A percentile compares a stretch with the other conserved stretches of the same genome.
phyloP scores from a whole-genome alignment of 2,888 invertebrate genomes.

The Synergus gifuensis region DNA sequence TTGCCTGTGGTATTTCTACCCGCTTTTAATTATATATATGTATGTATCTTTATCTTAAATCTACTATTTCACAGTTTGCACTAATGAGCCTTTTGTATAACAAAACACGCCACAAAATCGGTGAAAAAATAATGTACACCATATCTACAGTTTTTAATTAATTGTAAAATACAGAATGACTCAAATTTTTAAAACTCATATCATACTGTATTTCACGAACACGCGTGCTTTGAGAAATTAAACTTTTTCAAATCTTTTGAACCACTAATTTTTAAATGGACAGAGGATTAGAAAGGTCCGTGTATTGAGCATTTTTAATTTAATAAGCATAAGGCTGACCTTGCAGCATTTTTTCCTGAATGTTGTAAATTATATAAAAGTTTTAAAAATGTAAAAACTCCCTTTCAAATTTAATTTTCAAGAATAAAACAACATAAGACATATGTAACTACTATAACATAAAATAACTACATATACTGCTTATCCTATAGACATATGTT shows the following conservation, averaged over 20 bases:
- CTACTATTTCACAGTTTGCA: background rate
- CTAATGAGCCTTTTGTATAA: background rate
- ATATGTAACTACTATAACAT: too few species aligned
- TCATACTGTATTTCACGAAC: background rate
- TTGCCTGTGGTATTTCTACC: background rate
- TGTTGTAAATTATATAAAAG: background rate
- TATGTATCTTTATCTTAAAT: background rate
- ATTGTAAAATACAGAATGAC: background rate
- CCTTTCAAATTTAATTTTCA: too few species aligned
- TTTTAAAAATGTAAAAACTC: background rate
- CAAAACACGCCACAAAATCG: background rate
- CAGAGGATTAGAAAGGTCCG: background rate
- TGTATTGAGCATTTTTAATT: background rate
- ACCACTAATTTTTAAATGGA: background rate
- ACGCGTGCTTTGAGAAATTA: background rate
- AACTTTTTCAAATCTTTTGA: background rate
- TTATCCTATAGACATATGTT: too few species aligned
- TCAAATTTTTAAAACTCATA: background rate
- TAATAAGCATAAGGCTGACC: background rate
- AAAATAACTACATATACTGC: too few species aligned
- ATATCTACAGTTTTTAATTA: background rate
- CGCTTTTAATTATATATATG: background rate
- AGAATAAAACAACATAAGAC: too few species aligned
- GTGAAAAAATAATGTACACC: background rate
- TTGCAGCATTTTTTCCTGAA: too few species aligned